Percentiles rank a stretch among this genome's conserved stretches.
These are phyloP conservation scores for Drosophila santomea DNA, from an alignment of 1,140 invertebrate genomes.

Conservation along the genomic window DNA sequence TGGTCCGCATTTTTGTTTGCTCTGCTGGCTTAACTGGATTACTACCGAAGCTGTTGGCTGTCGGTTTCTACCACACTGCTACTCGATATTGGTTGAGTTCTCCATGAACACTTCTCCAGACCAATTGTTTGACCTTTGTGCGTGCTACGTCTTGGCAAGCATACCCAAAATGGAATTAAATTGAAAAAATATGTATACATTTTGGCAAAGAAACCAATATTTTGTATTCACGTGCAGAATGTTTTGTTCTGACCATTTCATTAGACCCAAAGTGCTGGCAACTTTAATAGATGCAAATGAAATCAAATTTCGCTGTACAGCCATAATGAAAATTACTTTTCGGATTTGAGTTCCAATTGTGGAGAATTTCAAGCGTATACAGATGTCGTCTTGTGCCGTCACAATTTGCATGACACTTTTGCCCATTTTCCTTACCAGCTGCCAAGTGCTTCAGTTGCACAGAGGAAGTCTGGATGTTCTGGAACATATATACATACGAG, in stretches of 20 bases:
- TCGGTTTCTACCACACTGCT: slow-evolving; percentile 40
- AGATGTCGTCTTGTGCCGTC: slow-evolving; percentile 6
- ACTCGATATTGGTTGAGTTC: slow-evolving; percentile 60
- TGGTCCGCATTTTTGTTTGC: slow-evolving; percentile 74
- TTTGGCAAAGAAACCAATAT: not conserved
- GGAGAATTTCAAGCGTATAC: slow-evolving; percentile 31
- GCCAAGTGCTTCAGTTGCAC: slow-evolving; percentile 19
- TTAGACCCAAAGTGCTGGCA: too few relatives aligned
- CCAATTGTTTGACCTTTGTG: slow-evolving; percentile 52
- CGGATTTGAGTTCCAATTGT: not conserved
- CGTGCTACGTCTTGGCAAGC: slow-evolving; percentile 22
- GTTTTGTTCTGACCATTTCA: not conserved
- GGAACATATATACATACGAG: slow-evolving; percentile 20
- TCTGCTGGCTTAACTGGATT: slow-evolving; percentile 71
- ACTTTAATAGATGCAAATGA: slow-evolving; percentile 11
- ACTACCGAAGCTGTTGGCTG: slow-evolving; percentile 55
- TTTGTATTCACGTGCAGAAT: not conserved
- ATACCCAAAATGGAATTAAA: not conserved
- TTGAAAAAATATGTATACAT: too few relatives aligned
- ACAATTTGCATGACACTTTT: slow-evolving; percentile 36
- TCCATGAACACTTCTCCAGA: not conserved
- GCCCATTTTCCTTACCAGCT: slow-evolving; percentile 20
- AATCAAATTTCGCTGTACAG: slow-evolving; percentile 7
- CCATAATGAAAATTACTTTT: slow-evolving; percentile 14
- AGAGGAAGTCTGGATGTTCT: slow-evolving; percentile 35